These are phyloP conservation scores for Lagopus muta DNA, from an alignment of 2,113 vertebrate species.

Conservation along the genomic window DNA sequence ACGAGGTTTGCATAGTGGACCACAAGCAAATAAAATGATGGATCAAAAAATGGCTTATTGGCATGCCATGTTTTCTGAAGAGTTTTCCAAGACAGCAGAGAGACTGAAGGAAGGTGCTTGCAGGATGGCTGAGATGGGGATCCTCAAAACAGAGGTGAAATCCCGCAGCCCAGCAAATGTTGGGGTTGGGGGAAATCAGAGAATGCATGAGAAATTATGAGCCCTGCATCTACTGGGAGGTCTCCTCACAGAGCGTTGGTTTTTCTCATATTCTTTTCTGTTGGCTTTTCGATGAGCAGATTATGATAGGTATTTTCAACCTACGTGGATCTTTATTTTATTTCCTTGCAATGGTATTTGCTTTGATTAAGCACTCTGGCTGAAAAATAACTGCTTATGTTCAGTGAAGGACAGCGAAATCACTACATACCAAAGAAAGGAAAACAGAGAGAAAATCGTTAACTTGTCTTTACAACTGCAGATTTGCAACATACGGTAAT, in stretches of 20 bases:
- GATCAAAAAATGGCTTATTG: background rate
- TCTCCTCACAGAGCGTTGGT: background rate
- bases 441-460: slow-evolving; percentile 24
- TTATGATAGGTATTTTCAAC: slow-evolving; percentile 21
- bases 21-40: background rate
- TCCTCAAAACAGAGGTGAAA: background rate
- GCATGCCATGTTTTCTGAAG: background rate
- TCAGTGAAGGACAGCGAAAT: slow-evolving; percentile 17
- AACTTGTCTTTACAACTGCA: slow-evolving; percentile 17
- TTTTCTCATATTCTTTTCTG: background rate
- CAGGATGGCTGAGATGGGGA: background rate
- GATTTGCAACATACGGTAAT: background rate
- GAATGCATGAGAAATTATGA: background rate
- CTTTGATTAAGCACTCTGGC: background rate
- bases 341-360: background rate
- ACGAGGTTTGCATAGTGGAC: background rate
- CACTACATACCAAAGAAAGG: background rate
- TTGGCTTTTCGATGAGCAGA: background rate
- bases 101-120: background rate
- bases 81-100: background rate
- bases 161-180: too few relatives aligned
- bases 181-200: background rate
- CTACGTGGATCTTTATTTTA: slow-evolving; percentile 1
- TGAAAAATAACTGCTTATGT: slow-evolving; percentile 10
- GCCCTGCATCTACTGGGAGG: too few relatives aligned